Evolutionary conservation across 2,797 vertebrate species (phyloP), one percentile per base, ranked within the genome.

Genomic region (Danio choprae): DNA sequence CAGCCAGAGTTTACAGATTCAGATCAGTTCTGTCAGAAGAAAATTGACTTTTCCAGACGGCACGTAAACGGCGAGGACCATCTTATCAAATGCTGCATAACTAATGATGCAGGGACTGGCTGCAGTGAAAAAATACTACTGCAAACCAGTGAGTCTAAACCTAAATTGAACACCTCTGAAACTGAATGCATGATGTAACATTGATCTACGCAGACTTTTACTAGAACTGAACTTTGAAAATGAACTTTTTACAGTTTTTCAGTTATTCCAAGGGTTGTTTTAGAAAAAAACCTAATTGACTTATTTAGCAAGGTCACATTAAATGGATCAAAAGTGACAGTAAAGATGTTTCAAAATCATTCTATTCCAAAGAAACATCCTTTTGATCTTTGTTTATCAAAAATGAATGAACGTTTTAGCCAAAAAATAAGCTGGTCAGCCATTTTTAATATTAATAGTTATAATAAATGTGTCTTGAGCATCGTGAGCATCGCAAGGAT

Each of bases 51-150:
- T 58, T 88, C 82, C 11, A 79, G 95, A 67, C 77, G 81, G 7
- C 50, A 79, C 16, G 84, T 15, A 0, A 83, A 90, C 11, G 74
- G 87, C 0, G 38, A 86, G 38, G 18, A 78, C 10, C 71, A 80
- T 7, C 84, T 90, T 73, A 87, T 95, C 65, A 91, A 82, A 84
- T 96, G 96, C 82, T 98, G 97, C 79, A 87, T 96, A 2, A 86
- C 77, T 20, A 97, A 95, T 86, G 86, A 89, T 0, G 55, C 75
- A 5, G 86, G 79, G 5, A 62, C 20, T 15, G 80, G 82, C 82
- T 94, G 92, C 63, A 10, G 81, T 10, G 5, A 65, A 0, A 0
- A 73, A 44, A 72, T 76, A 15, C 18, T 18, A 0, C 46, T 85
- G 20, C 53, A 80, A 77, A 58, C 15, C 18, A 5, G 87, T 88